These are phyloP conservation scores for Drymonia ruficornis DNA, from an alignment of 2,888 invertebrate genomes.

Conservation along the genomic window DNA sequence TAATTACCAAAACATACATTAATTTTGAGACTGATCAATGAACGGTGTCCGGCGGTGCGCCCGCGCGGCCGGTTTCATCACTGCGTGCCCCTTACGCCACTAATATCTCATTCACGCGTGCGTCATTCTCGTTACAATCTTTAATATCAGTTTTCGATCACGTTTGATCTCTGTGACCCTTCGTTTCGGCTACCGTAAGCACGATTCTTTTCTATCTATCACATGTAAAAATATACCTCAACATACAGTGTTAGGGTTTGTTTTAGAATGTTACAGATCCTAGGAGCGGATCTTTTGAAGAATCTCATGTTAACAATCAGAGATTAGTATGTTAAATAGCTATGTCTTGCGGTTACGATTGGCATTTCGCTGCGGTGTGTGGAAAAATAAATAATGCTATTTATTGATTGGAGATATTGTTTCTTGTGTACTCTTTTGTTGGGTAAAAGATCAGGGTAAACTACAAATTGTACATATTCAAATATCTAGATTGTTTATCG, in stretches of 20 bases:
- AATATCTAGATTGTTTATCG: background rate
- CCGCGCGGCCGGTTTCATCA: slow-evolving; percentile 50
- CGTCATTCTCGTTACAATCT: slow-evolving; percentile 74
- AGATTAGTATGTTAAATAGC: slow-evolving; percentile 75
- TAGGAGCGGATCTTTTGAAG: slow-evolving; percentile 60
- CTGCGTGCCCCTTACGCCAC: slow-evolving; percentile 55
- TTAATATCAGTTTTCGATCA: slow-evolving; percentile 81
- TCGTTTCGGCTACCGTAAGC: slow-evolving; percentile 81
- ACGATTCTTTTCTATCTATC: slow-evolving; percentile 59
- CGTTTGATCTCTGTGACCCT: slow-evolving; percentile 80
- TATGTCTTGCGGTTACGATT: slow-evolving; percentile 50
- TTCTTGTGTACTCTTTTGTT: slow-evolving; percentile 18
- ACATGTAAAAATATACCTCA: slow-evolving; percentile 45
- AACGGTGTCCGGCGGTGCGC: slow-evolving; percentile 30
- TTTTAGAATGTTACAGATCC: slow-evolving; percentile 18
- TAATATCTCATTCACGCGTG: slow-evolving; percentile 81
- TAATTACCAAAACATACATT: slow-evolving; percentile 6
- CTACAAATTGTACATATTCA: slow-evolving; percentile 11
- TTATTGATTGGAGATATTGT: slow-evolving; percentile 31
- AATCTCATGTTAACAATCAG: slow-evolving; percentile 74
- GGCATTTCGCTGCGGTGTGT: slow-evolving; percentile 50
- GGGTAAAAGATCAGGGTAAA: slow-evolving; percentile 25
- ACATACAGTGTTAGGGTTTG: slow-evolving; percentile 33
- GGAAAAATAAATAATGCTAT: slow-evolving; percentile 42
- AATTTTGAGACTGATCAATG: slow-evolving; percentile 12